Percentiles rank a stretch among this genome's conserved stretches.
Conservation (phyloP, 2,888 invertebrate species). For the Gerosis bhagava region DNA sequence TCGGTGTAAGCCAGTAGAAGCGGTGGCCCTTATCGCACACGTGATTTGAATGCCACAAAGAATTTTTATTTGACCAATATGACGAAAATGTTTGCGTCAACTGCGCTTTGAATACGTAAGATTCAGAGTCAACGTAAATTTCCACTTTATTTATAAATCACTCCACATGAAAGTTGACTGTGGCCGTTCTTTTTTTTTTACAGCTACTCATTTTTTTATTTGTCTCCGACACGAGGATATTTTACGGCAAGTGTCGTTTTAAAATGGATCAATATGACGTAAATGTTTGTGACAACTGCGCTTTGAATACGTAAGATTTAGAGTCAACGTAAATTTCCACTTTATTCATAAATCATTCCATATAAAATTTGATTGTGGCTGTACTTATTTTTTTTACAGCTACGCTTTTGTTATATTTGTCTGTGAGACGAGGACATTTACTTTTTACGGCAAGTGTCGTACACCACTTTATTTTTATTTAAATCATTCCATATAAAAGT, state of each 20-base stretch:
- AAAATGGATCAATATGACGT: constrained; percentile 67
- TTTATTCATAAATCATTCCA: constrained; percentile 11
- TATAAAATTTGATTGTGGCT: constrained; percentile 13
- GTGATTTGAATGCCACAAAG: constrained; percentile 25
- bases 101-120: constrained; percentile 64
- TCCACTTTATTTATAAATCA: constrained; percentile 14
- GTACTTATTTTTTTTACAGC: no score
- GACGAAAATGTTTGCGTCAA: constrained; percentile 64
- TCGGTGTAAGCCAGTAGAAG: constrained; percentile 15
- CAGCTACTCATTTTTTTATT: no score
- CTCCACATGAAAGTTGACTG: constrained; percentile 11
- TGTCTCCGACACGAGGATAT: no score
- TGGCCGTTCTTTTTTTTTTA: no score
- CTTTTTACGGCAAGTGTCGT: no score
- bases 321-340: constrained; percentile 19
- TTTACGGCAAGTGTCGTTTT: no score
- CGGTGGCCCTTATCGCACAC: constrained; percentile 24
- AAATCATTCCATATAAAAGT: no score
- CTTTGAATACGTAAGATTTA: constrained; percentile 57
- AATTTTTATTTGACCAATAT: constrained; percentile 67
- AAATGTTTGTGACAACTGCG: constrained; percentile 63
- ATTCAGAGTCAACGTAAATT: constrained; percentile 20
- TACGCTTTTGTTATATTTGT: no score
- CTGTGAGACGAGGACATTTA: no score
- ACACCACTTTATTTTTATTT: no score